These are phyloP conservation scores for Hydraecia micacea DNA, from an alignment of 2,888 invertebrate genomes.

Conservation along the genomic window DNA sequence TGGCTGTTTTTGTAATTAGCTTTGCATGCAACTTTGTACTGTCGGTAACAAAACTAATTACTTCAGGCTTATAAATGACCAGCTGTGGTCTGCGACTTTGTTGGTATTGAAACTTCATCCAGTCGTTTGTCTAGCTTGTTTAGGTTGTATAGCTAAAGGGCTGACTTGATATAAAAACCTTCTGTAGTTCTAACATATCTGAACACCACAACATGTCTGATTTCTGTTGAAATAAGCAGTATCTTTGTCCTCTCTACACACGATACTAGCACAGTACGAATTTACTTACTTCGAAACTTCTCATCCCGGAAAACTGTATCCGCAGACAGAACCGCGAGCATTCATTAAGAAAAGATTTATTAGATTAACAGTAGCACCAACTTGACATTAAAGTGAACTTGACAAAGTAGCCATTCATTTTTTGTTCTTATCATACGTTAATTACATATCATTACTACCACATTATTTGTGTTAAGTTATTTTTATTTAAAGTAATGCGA, in stretches of 20 bases:
- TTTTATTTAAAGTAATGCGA: constrained; percentile 27
- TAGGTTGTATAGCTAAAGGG: not conserved
- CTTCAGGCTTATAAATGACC: not conserved
- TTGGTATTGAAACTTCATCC: not conserved
- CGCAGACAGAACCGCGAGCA: not conserved
- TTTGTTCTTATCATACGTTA: constrained; percentile 21
- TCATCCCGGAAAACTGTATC: not conserved
- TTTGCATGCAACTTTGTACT: constrained; percentile 61
- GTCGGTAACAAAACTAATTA: constrained; percentile 14
- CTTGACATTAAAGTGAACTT: constrained; percentile 25
- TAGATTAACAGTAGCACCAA: not conserved
- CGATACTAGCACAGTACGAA: not conserved
- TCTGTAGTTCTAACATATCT: not conserved
- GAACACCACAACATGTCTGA: not conserved
- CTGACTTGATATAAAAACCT: not conserved
- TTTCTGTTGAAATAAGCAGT: not conserved
- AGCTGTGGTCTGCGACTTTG: not conserved
- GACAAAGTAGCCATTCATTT: not conserved
- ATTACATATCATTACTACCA: constrained; percentile 36
- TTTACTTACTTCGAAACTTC: not conserved
- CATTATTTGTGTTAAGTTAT: constrained; percentile 26
- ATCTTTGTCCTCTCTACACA: not conserved
- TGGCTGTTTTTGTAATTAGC: constrained; percentile 63
- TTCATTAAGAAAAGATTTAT: not conserved
- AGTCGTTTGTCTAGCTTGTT: not conserved